Evolutionary conservation across 2,888 invertebrate genomes (phyloP), one percentile per base, ranked within the genome.

Genomic region (Pyrocoelia pectoralis): DNA sequence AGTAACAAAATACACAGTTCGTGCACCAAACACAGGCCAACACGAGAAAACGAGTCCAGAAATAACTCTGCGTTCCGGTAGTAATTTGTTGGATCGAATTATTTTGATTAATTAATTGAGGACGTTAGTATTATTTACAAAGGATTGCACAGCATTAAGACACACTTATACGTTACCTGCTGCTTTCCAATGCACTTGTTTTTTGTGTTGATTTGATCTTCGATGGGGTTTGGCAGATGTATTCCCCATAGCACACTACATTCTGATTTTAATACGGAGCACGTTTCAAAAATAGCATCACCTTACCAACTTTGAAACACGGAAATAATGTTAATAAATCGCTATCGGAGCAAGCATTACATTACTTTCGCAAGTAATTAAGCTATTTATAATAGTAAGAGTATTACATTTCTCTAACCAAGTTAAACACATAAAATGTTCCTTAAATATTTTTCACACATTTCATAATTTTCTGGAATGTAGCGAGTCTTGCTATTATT

Each of bases 161-260:
- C 15, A 17, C 15, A 14, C 5, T 4, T 33, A 3, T 49, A 64
- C 48, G 10, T 83, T 89, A 92, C 93, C 93, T 91, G 92, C 90
- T 74, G 91, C 88, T 83, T 90, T 92, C 92, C 92, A 92, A 83
- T 91, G 92, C 75, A 92, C 89, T 84, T 89, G 90, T 83, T 91
- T 91, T 78, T 87, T 88, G 78, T 87, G 88, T 81, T 86, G 82
- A 73, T 33, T 29, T 17, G 81, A 81, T 79, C 83, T 82, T 78
- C 83, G 82, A 82, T 85, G 83, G 77, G 80, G 84, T 81, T 87
- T 88, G 74, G 85, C 84, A 79, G 85, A 83, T 78, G 86, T 83
- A 83, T 89, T 89, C 79, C 89, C 89, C 88, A 88, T 88, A 74
- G 76, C 80, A 77, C 76, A 76, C 74, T 71, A 72, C 70, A 69